phyloP scores from a whole-genome alignment of 2,888 invertebrate species.

The Mesorhabditis spiculigera region DNA sequence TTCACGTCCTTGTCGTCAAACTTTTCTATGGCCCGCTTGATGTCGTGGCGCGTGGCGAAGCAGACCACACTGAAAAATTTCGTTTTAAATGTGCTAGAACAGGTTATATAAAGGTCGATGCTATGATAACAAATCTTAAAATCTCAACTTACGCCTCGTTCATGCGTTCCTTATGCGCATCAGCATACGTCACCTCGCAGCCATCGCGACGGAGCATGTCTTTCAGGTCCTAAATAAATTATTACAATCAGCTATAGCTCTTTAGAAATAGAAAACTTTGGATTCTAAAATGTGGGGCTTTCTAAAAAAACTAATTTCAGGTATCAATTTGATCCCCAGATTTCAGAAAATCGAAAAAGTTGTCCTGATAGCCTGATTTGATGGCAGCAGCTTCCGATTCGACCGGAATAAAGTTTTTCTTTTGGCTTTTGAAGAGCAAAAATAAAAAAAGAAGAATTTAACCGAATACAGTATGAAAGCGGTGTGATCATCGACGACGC shows the following conservation, averaged over 20 bases:
- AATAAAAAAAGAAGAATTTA: too few species aligned
- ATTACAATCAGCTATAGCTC: background rate
- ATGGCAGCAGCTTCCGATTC: too few species aligned
- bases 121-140: too few species aligned
- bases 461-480: too few species aligned
- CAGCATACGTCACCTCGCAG: constrained; percentile 92
- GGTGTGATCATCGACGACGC: too few species aligned
- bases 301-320: too few species aligned
- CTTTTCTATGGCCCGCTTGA: constrained; percentile 94
- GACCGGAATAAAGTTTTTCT: too few species aligned
- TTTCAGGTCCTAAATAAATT: constrained; percentile 77
- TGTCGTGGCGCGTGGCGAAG: constrained; percentile 87
- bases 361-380: too few species aligned
- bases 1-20: constrained; percentile 92
- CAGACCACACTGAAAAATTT: constrained; percentile 78
- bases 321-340: too few species aligned
- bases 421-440: too few species aligned
- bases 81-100: background rate
- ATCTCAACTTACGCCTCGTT: constrained; percentile 67
- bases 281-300: too few species aligned
- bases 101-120: background rate
- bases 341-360: too few species aligned
- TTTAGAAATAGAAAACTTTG: background rate
- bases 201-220: constrained; percentile 99
- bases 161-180: constrained; percentile 88